A percentile compares a stretch with the other conserved stretches of the same genome.
Evolutionary conservation across 2,113 vertebrate genomes (phyloP).

Genomic region (Lucifuga dentata): DNA sequence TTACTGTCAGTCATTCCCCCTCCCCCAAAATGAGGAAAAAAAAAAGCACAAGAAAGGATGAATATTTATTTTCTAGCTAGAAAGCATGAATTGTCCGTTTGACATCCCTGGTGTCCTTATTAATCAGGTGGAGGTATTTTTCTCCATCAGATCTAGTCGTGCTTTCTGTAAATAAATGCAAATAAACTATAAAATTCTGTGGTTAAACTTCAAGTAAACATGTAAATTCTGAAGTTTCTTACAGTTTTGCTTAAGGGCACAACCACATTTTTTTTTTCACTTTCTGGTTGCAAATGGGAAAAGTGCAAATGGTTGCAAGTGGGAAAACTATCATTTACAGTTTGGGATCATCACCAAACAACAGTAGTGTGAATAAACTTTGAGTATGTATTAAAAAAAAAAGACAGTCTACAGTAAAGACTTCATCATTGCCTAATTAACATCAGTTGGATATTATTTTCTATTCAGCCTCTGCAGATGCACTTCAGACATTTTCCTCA

Average conservation of each 20-base stretch:
- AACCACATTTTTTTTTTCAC: not conserved
- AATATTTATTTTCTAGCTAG: conserved; percentile 33
- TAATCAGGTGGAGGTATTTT: conserved; percentile 72
- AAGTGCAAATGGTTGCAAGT: not conserved
- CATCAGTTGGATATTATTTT: not conserved
- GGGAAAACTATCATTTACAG: not conserved
- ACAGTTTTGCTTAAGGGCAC: not conserved
- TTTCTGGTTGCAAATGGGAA: not conserved
- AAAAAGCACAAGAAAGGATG: conserved; percentile 63
- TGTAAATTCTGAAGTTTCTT: too few species aligned
- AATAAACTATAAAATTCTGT: too few species aligned
- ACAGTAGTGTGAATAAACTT: not conserved
- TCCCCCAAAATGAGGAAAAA: conserved; percentile 25
- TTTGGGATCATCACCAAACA: not conserved
- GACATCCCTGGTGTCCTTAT: conserved; percentile 40
- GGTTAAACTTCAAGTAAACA: too few species aligned
- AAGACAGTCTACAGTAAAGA: not conserved
- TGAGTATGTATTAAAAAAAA: not conserved
- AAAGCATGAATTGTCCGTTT: conserved; percentile 39
- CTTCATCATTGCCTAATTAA: not conserved
- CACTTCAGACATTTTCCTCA: not conserved
- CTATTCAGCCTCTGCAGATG: not conserved
- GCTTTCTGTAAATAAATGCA: not conserved
- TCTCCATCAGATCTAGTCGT: conserved; percentile 28
- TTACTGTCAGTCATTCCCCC: conserved; percentile 65